These are phyloP conservation scores for Cetoscarus ocellatus DNA, from an alignment of 2,797 vertebrate genomes.

Conservation along the genomic window DNA sequence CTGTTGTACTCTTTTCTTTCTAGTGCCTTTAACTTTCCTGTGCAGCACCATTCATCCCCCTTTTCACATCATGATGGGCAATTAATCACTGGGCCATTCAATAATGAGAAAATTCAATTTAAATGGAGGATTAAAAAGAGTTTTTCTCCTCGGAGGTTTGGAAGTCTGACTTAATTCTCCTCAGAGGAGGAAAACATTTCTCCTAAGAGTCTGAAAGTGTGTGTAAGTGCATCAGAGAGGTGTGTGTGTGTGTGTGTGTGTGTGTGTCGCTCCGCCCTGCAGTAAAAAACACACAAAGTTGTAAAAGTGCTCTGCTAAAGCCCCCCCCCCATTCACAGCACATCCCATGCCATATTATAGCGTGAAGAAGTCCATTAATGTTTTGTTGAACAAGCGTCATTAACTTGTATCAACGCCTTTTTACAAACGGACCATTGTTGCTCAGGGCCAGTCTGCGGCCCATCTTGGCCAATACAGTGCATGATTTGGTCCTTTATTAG, in stretches of 20 bases:
- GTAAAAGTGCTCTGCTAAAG: constrained; percentile 72
- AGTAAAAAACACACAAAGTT: constrained; percentile 80
- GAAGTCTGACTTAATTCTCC: constrained; percentile 3
- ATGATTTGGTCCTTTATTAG: constrained; percentile 97
- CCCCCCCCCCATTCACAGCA: constrained; percentile 69
- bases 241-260: constrained; percentile 13
- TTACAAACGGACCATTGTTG: constrained; percentile 96
- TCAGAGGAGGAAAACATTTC: constrained; percentile 20
- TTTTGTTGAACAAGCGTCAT: constrained; percentile 97
- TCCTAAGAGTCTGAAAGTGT: neutral
- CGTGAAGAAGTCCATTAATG: constrained; percentile 98
- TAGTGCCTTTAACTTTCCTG: constrained; percentile 45
- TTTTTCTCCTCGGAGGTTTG: neutral
- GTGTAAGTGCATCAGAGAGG: constrained; percentile 10
- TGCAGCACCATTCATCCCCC: constrained; percentile 61
- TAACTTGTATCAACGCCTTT: constrained; percentile 99
- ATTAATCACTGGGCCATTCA: constrained; percentile 79
- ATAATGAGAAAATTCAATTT: constrained; percentile 48
- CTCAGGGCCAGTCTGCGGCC: constrained; percentile 91
- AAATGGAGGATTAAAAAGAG: constrained; percentile 30
- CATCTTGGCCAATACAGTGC: constrained; percentile 97
- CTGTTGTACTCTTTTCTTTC: constrained; percentile 25
- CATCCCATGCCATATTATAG: constrained; percentile 90
- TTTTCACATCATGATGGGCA: constrained; percentile 72
- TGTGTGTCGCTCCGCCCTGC: constrained; percentile 57